These are phyloP conservation scores for Nasua narica DNA, from an alignment of 2,797 vertebrate genomes.

Conservation along the genomic window DNA sequence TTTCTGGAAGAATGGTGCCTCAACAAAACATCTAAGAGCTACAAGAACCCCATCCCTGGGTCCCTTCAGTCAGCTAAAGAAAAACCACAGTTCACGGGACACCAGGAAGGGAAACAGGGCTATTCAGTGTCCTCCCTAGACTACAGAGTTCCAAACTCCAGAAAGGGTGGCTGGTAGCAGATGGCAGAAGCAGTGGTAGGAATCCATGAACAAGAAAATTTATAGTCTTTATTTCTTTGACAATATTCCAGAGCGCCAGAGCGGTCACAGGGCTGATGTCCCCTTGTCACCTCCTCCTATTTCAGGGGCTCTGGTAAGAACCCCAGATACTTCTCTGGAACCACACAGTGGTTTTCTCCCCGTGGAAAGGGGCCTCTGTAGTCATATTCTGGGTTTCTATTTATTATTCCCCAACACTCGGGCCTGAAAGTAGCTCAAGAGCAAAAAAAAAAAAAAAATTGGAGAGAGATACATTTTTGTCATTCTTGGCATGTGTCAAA, in stretches of 20 bases:
- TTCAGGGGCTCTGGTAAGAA: not conserved
- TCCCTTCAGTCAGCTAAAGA: not conserved
- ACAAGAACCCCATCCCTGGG: not conserved
- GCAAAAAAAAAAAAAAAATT: not conserved
- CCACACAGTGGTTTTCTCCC: not conserved
- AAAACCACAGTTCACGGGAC: not conserved
- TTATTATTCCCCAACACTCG: conserved; percentile 24
- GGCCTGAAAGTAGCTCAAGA: conserved; percentile 31
- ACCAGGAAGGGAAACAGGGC: not conserved
- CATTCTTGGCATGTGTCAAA: conserved; percentile 67
- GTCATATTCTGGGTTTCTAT: not conserved
- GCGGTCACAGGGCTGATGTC: not conserved
- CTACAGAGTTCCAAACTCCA: not conserved
- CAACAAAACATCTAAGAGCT: not conserved
- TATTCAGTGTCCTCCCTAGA: not conserved
- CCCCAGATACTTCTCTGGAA: not conserved
- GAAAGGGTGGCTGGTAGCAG: not conserved
- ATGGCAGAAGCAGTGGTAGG: not conserved
- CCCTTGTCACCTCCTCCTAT: not conserved
- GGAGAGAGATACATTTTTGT: conserved; percentile 51
- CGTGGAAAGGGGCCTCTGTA: not conserved
- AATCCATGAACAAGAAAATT: not conserved
- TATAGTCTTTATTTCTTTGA: not conserved
- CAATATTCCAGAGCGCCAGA: not conserved
- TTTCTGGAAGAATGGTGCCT: not conserved